These are phyloP conservation scores for Zaprionus bogoriensis DNA, from an alignment of 2,888 invertebrate genomes.

Conservation along the genomic window DNA sequence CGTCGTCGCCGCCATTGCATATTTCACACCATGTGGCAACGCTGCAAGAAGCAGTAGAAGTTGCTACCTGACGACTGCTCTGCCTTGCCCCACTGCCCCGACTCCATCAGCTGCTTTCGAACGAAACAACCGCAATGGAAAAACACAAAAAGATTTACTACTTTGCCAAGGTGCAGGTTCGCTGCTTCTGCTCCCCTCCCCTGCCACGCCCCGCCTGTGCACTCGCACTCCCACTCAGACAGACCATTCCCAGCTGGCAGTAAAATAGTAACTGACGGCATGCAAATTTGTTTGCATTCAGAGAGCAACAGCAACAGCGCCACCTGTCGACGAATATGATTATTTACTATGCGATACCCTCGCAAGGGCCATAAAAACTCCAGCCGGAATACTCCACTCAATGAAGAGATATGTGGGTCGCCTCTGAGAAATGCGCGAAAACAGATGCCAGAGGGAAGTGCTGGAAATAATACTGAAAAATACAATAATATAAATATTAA, in stretches of 20 bases:
- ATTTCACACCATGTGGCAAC: conserved; percentile 79
- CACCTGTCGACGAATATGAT: conserved; percentile 9
- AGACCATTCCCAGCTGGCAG: conserved; percentile 69
- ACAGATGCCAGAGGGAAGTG: no score
- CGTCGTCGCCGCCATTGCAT: conserved; percentile 57
- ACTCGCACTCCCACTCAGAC: conserved; percentile 4
- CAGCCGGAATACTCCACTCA: background rate
- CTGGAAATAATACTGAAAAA: no score
- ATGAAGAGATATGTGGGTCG: background rate
- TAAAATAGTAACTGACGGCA: conserved; percentile 78
- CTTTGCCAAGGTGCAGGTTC: conserved; percentile 35
- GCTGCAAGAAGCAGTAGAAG: conserved; percentile 54
- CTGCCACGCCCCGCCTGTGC: conserved; percentile 1
- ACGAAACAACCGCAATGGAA: conserved; percentile 65
- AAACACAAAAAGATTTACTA: conserved; percentile 74
- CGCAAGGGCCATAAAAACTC: background rate
- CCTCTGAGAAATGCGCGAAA: no score
- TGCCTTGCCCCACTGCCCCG: no score
- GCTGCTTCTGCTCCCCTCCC: background rate
- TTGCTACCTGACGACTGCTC: no score
- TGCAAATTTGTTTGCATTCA: conserved; percentile 77
- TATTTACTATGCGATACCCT: conserved; percentile 32
- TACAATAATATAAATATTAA: no score
- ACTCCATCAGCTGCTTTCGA: conserved; percentile 2
- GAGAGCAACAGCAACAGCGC: conserved; percentile 42